Percentiles rank a stretch among this genome's conserved stretches.
These are phyloP conservation scores for Drosophila birchii DNA, from an alignment of 2,888 invertebrate species.

Conservation along the genomic window DNA sequence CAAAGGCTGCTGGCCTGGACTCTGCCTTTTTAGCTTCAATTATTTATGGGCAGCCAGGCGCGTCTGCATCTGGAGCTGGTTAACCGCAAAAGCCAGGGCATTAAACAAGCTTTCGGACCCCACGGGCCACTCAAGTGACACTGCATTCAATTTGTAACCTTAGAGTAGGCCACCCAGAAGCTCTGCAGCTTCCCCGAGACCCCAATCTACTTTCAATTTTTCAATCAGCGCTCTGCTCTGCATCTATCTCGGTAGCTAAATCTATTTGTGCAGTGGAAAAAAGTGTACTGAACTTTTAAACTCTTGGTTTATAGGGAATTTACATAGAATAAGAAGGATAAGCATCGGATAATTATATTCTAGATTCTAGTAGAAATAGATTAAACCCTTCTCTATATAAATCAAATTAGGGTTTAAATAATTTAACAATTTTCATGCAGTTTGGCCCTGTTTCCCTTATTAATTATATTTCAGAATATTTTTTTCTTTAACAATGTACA, in stretches of 20 bases:
- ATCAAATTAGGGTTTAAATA: too few species aligned
- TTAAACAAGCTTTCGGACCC: constrained; percentile 66
- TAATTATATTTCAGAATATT: not conserved
- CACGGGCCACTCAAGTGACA: constrained; percentile 64
- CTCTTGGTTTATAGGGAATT: too few species aligned
- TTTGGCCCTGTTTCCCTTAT: too few species aligned
- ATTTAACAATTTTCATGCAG: too few species aligned
- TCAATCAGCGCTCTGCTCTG: constrained; percentile 45
- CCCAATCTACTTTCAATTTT: constrained; percentile 43
- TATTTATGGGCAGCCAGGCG: constrained; percentile 79
- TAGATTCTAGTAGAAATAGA: too few species aligned
- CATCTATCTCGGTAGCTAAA: constrained; percentile 21
- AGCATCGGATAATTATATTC: too few species aligned
- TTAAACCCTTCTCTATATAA: too few species aligned
- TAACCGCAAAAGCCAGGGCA: constrained; percentile 75
- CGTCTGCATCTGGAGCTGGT: constrained; percentile 72
- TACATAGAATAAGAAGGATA: too few species aligned
- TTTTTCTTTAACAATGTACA: not conserved
- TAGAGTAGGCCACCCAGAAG: constrained; percentile 54
- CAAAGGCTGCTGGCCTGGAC: constrained; percentile 44
- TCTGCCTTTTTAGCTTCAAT: constrained; percentile 77
- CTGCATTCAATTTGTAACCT: constrained; percentile 70
- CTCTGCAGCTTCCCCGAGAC: constrained; percentile 7
- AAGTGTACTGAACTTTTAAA: not conserved
- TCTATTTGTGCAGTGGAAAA: constrained; percentile 1